Evolutionary conservation across 2,797 vertebrate species (phyloP).

Genomic region (Psittacula derbiana): DNA sequence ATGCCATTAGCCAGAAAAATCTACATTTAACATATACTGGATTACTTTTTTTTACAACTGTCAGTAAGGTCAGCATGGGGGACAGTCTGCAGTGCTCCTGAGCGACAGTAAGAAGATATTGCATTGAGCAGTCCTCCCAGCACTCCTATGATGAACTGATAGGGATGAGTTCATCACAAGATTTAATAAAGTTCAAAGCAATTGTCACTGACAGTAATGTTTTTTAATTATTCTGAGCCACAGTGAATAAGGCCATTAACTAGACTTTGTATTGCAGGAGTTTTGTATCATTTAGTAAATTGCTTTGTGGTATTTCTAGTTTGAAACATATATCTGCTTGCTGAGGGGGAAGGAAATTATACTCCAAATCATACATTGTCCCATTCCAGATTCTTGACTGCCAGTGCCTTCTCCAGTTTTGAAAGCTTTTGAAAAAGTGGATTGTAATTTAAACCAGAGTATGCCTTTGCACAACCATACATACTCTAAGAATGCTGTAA

Average conservation of each 20-base stretch:
- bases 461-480: accelerated
- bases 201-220: not conserved
- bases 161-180: not conserved
- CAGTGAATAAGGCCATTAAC: not conserved
- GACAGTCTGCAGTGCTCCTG: not conserved
- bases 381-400: not conserved
- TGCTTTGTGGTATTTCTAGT: not conserved
- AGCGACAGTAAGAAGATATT: not conserved
- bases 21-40: not conserved
- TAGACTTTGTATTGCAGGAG: not conserved
- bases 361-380: not conserved
- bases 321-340: not conserved
- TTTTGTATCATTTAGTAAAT: not conserved
- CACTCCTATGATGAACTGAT: not conserved
- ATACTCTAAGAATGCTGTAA: not conserved
- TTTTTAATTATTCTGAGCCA: not conserved
- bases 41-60: not conserved
- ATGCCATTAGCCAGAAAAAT: not conserved
- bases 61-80: not conserved
- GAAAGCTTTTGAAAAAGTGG: not conserved
- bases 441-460: not conserved
- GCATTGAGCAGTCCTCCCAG: not conserved
- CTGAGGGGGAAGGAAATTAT: not conserved
- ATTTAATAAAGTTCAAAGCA: not conserved
- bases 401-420: not conserved